Percentiles rank a stretch among this genome's conserved stretches.
Conservation (phyloP, 64 coral and sea anemone species). For the Montipora sp. region DNA sequence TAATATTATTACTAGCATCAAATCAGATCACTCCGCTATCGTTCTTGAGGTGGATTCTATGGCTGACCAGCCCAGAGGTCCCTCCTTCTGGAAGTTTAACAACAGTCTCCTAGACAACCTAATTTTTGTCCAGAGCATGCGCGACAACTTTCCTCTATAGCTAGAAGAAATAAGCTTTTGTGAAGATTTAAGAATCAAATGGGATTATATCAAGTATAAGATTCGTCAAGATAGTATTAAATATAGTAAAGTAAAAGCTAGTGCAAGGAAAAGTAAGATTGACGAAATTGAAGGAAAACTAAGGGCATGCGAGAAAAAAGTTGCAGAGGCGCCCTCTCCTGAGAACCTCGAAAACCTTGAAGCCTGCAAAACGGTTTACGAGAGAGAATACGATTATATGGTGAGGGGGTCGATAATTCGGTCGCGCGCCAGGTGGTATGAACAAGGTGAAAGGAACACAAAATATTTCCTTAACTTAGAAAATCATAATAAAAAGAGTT, state of each 20-base stretch:
- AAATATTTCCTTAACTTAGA: no score
- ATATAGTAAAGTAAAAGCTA: constrained; percentile 17
- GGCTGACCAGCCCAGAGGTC: not conserved
- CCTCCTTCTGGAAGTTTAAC: not conserved
- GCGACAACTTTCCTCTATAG: not conserved
- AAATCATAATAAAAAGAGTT: no score
- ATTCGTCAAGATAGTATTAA: not conserved
- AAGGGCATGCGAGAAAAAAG: not conserved
- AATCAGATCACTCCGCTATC: constrained; percentile 3
- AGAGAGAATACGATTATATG: no score
- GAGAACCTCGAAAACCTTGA: no score
- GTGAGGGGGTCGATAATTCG: no score
- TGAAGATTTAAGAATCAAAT: not conserved
- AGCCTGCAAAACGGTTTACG: no score
- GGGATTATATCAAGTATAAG: constrained; percentile 36
- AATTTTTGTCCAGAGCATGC: not conserved
- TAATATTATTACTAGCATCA: not conserved
- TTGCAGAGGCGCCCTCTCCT: not conserved
- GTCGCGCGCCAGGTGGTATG: no score
- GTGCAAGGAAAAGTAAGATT: not conserved
- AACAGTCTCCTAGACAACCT: not conserved
- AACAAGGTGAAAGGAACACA: no score
- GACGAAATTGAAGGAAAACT: not conserved
- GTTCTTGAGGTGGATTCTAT: not conserved
- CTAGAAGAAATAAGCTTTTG: not conserved